Conservation (phyloP, 2,113 vertebrate genomes). For the Lepus timidus region DNA sequence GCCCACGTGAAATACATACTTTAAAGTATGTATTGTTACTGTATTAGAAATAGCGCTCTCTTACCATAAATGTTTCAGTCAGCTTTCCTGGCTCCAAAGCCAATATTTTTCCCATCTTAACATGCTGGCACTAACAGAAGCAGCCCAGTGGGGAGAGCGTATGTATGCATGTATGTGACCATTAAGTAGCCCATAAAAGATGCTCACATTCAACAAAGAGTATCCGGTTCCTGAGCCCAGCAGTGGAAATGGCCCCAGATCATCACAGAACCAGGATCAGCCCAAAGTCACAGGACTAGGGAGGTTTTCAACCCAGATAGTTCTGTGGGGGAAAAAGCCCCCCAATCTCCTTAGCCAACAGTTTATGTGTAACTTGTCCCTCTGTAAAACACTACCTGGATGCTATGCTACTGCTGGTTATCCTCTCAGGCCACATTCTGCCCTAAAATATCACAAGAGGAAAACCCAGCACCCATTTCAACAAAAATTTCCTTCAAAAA, state of each 20-base stretch:
- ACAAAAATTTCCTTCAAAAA: background rate
- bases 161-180: background rate
- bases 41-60: background rate
- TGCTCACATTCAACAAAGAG: background rate
- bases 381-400: background rate
- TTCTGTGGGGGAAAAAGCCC: background rate
- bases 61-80: background rate
- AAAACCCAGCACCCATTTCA: background rate
- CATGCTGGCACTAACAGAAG: background rate
- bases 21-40: background rate
- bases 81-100: background rate
- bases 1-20: background rate
- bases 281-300: background rate
- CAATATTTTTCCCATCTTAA: background rate
- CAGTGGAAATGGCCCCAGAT: background rate
- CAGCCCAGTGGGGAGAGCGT: background rate
- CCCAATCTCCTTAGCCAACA: background rate
- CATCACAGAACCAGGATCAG: background rate
- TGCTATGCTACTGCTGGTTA: background rate
- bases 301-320: background rate
- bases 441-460: background rate
- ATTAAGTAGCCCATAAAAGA: background rate
- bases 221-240: background rate
- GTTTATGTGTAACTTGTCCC: background rate
- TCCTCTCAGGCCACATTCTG: background rate